Evolutionary conservation across 2,113 vertebrate species (phyloP), one percentile per base, ranked within the genome.

Genomic region (Callorhinus ursinus): DNA sequence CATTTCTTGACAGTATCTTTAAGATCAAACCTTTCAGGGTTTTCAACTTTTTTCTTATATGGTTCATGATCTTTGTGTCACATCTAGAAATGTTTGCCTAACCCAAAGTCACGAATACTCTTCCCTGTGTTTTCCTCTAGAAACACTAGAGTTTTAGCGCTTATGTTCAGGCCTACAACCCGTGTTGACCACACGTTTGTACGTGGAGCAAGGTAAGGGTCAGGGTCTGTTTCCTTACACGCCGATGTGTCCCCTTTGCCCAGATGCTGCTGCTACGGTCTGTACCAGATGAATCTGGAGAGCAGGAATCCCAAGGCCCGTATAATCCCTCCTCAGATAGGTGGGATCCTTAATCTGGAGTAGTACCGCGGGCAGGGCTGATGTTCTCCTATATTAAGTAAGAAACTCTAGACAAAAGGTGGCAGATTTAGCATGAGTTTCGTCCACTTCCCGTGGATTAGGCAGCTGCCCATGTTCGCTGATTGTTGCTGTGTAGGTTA

Each of bases 121-220:
- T 31, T 42, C n/a, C 55, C 42, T 26, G 0, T 36, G 18, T 33
- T 42, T 72, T 76, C 87, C 67, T 81, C 28, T 57, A n/a, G 4
- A n/a, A 63, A 13, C 53, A 4, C 36, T 19, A 11, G 1, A 11
- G 19, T 10, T 53, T 74, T 11, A 1, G 72, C 28, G 18, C 21
- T 51, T 51, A 13, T 5, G 1, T 22, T 22, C 49, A 80, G 26
- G 8, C 57, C 84, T 63, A 0, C 2, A 3, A 1, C 76, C 26
- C 18, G 1, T 80, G 59, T 16, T 39, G 63, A 72, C 53, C 77
- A 2, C 42, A 22, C 15, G 4, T 53, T 28, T 69, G 28, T 69
- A 0, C 11, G 0, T n/a, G 7, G 59, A 36, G 28, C 3, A 0
- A 13, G 24, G 7, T 28, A 0, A 74, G 8, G 46, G 3, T 46